Conservation (phyloP, 2,888 invertebrate species). For the Limnephilus marmoratus region DNA sequence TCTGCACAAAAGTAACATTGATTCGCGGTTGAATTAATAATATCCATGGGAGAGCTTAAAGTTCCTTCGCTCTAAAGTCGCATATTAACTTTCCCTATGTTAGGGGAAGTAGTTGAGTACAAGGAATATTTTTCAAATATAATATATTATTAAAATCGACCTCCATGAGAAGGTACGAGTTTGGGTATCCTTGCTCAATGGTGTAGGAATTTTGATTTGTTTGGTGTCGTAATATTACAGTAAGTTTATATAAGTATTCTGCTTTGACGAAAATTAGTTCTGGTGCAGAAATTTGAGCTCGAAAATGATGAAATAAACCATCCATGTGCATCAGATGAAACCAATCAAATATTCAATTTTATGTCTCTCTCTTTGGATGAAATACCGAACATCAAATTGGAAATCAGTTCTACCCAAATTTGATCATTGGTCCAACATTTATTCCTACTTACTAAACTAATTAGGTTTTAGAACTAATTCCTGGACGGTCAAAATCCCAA, state of each 20-base stretch:
- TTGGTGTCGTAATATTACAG: background rate
- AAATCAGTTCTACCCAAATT: background rate
- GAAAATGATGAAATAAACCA: background rate
- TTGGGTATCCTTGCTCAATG: too few relatives aligned
- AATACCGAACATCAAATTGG: background rate
- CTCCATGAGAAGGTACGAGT: too few relatives aligned
- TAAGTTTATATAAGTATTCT: background rate
- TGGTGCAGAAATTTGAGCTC: background rate
- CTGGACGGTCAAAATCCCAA: background rate
- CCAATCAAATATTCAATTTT: background rate
- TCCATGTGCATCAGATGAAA: background rate
- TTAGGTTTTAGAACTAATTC: background rate
- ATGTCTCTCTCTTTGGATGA: background rate
- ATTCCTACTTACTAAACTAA: background rate
- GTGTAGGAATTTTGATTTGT: background rate
- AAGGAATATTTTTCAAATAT: too few relatives aligned
- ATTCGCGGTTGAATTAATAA: too few relatives aligned
- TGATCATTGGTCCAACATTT: background rate
- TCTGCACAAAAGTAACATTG: too few relatives aligned
- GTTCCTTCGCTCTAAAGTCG: too few relatives aligned
- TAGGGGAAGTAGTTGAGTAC: too few relatives aligned
- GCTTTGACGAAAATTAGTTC: background rate
- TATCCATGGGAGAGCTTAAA: too few relatives aligned
- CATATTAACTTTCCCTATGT: too few relatives aligned
- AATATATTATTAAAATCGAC: too few relatives aligned